Conservation (phyloP, 2,113 vertebrate genomes). For the Eulacestoma nigropectus region DNA sequence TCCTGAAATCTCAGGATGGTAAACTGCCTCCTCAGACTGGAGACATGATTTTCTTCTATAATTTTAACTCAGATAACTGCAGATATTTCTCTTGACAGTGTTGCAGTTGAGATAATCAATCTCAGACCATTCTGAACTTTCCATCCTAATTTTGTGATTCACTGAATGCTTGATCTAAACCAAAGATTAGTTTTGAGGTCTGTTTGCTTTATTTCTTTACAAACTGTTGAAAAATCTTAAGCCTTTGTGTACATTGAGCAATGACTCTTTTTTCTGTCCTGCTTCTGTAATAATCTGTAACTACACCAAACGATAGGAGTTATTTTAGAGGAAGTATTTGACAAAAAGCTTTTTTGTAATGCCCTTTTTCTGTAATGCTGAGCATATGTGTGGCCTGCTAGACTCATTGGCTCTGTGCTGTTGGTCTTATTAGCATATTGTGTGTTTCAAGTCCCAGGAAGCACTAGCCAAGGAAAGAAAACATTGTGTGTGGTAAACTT, state of each 20-base stretch:
- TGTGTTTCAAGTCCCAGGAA: not conserved
- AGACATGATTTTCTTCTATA: not conserved
- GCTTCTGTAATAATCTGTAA: not conserved
- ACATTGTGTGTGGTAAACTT: not conserved
- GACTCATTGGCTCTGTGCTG: not conserved
- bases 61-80: not conserved
- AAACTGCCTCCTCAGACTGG: not conserved
- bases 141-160: not conserved
- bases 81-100: not conserved
- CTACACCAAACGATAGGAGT: not conserved
- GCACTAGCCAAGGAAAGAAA: not conserved
- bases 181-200: not conserved
- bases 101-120: not conserved
- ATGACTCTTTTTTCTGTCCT: not conserved
- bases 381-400: rapidly evolving
- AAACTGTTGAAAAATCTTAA: not conserved
- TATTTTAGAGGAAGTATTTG: not conserved
- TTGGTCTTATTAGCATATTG: not conserved
- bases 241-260: not conserved
- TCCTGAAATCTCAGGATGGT: not conserved
- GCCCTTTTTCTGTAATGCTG: not conserved
- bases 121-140: not conserved
- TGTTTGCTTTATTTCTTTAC: not conserved
- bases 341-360: not conserved
- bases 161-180: not conserved